Evolutionary conservation across 2,113 vertebrate species (phyloP), one percentile per base, ranked within the genome.

Genomic region (Cyphomyrus plagiostoma): DNA sequence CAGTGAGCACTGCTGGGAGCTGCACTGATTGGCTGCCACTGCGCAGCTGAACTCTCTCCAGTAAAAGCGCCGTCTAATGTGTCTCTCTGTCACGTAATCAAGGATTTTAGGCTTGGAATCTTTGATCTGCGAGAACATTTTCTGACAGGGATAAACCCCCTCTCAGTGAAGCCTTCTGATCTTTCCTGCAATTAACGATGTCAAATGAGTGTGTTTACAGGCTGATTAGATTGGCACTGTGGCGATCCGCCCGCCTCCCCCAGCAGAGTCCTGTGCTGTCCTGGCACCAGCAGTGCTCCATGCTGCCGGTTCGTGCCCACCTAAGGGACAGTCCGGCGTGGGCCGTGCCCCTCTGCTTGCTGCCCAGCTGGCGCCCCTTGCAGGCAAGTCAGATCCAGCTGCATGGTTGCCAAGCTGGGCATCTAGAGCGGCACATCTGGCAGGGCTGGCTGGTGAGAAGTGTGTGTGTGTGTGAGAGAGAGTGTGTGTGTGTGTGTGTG

Each of bases 191-290:
- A 94, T 95, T 96, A 96, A 94, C 94, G 94, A 95, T 96, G 96
- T 96, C 94, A 96, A 96, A 96, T 95, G 94, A 96, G 94, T 95
- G 94, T 96, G 94, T 96, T 96, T 96, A 96, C 95, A 95, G 94
- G 94, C 95, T 96, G 95, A 96, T 96, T 96, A 95, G 94, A 96
- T 95, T 94, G 95, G 94, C 94, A 93, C 93, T 93, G 94, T 93
- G 94, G 94, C 93, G 94, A 92, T 93, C 93, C 93, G 93, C 93
- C 91, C 94, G 93, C 94, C 80, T 93, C 90, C 90, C 52, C 88
- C 5, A 80, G 92, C 91, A 88, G 92, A 93, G 89, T 88, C 91
- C 90, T 89, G 89, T 91, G 90, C 92, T 82, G 91, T 92, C 93
- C 94, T 93, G 42, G 42, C 58, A n/a, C 23, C 62, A 49, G 62